phyloP scores from a whole-genome alignment of 2,888 invertebrate species.

The Idaea dimidiata region DNA sequence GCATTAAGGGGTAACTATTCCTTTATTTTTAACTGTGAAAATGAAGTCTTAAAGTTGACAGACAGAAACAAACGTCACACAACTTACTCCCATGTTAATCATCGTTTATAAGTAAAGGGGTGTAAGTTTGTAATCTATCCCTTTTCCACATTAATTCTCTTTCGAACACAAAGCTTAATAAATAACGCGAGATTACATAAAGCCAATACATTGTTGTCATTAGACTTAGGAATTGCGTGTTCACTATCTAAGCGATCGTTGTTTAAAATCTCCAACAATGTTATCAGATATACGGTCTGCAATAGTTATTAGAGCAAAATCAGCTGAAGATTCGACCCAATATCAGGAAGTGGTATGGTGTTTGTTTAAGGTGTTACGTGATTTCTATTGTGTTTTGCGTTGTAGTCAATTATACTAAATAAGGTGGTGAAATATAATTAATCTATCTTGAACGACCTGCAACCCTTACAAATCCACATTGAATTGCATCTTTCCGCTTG shows the following conservation, averaged over 20 bases:
- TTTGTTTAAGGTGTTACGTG: slow-evolving; percentile 12
- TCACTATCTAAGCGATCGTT: not conserved
- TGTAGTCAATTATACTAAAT: not conserved
- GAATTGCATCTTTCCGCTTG: no score
- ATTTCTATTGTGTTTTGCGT: slow-evolving; percentile 12
- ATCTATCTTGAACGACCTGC: not conserved
- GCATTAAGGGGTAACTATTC: no score
- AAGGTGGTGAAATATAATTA: not conserved
- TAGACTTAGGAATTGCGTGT: slow-evolving; percentile 7
- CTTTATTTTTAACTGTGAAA: no score
- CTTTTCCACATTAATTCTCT: not conserved
- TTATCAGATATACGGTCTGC: slow-evolving; percentile 14
- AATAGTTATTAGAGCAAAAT: slow-evolving; percentile 46
- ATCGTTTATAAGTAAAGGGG: not conserved
- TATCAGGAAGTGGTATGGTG: slow-evolving; percentile 9
- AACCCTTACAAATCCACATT: no score
- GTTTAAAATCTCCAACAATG: not conserved
- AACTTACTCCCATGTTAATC: no score
- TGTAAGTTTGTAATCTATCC: not conserved
- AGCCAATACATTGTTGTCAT: slow-evolving; percentile 6
- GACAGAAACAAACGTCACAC: no score
- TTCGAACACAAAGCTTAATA: not conserved
- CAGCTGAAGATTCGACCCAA: slow-evolving; percentile 41
- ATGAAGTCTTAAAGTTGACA: no score
- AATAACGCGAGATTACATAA: slow-evolving; percentile 1